Evolutionary conservation across 2,797 vertebrate genomes (phyloP).

Genomic region (Bovichtus variegatus): DNA sequence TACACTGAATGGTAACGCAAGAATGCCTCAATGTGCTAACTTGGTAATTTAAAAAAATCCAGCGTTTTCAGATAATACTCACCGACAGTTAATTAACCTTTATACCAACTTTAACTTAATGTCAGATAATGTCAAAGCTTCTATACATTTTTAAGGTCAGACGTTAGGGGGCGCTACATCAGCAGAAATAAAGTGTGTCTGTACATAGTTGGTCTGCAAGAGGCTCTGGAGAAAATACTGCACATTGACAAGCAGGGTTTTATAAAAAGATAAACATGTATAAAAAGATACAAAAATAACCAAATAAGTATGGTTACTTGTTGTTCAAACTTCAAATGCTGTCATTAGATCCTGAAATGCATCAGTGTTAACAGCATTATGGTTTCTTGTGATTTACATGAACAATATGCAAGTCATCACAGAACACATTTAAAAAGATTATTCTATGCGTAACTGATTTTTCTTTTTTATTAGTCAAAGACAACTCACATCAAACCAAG

Average conservation of each 20-base stretch:
- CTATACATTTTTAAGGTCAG: neutral
- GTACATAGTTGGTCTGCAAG: neutral
- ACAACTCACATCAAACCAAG: slow-evolving; percentile 5
- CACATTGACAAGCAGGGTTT: neutral
- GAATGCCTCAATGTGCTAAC: neutral
- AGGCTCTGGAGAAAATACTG: neutral
- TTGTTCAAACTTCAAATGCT: neutral
- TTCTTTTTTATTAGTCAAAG: slow-evolving; percentile 4
- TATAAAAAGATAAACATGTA: neutral
- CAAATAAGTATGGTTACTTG: neutral
- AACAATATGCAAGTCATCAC: neutral
- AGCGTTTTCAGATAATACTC: neutral
- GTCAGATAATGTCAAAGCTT: neutral
- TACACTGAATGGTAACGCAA: neutral
- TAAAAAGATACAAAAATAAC: neutral
- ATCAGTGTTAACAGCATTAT: neutral
- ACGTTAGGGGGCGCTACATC: slow-evolving; percentile 30
- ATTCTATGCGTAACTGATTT: neutral
- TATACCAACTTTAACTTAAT: neutral
- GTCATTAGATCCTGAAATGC: neutral
- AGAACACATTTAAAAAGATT: neutral
- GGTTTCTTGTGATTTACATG: neutral
- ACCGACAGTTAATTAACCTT: neutral
- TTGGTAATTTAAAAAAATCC: neutral
- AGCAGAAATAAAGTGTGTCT: slow-evolving; percentile 7